A percentile compares a stretch with the other conserved stretches of the same genome.
Conservation (phyloP, 1,140 invertebrate genomes). For the Heliothis subflexa region DNA sequence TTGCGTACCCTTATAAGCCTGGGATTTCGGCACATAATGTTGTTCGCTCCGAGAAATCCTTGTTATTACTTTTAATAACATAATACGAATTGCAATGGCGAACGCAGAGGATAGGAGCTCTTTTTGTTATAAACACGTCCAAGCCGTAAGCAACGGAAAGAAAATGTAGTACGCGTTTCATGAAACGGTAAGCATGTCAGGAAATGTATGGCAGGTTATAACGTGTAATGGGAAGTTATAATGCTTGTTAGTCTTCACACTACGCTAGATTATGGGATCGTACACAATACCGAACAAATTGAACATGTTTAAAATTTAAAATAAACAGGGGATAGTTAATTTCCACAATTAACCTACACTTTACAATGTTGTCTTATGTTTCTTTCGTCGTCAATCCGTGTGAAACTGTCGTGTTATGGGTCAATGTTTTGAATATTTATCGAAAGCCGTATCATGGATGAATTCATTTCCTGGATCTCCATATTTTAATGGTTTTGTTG, state of each 20-base stretch:
- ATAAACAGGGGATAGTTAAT: background rate
- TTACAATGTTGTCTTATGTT: background rate
- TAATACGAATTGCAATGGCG: conserved; percentile 1
- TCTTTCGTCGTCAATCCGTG: conserved; percentile 7
- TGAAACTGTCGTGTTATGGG: conserved; percentile 29
- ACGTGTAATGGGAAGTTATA: no score
- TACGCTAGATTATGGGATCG: no score
- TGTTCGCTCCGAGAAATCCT: conserved; percentile 3
- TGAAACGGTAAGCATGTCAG: background rate
- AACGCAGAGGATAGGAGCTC: background rate
- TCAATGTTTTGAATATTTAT: conserved; percentile 18
- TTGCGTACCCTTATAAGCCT: background rate
- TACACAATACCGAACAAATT: no score
- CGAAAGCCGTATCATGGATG: background rate
- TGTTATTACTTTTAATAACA: conserved; percentile 11
- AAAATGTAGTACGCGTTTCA: background rate
- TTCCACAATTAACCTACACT: conserved; percentile 14
- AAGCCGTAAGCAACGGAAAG: background rate
- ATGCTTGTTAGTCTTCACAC: no score
- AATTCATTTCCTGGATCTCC: conserved; percentile 10
- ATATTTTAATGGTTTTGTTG: background rate
- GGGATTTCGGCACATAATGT: background rate
- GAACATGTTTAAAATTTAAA: no score
- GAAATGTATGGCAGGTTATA: background rate
- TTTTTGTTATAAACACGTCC: background rate